These are phyloP conservation scores for Drepana arcuata DNA, from an alignment of 1,140 invertebrate species.

Conservation along the genomic window DNA sequence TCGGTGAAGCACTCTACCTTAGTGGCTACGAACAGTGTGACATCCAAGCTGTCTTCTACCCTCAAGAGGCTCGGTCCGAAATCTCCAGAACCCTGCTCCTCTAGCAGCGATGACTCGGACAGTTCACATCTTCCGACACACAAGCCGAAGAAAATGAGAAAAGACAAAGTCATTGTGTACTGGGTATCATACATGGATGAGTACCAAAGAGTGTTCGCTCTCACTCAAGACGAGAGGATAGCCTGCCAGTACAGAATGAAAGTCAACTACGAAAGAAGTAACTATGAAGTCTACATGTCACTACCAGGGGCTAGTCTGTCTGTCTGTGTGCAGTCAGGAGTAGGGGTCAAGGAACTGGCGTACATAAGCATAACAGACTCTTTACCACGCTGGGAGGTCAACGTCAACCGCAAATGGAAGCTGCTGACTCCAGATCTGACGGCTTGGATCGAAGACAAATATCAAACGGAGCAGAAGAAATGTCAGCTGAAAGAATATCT, in stretches of 20 bases:
- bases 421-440: constrained; percentile 82
- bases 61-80: constrained; percentile 62
- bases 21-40: constrained; percentile 57
- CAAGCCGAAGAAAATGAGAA: constrained; percentile 61
- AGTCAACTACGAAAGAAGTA: constrained; percentile 79
- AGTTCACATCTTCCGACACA: constrained; percentile 53
- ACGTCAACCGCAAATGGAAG: constrained; percentile 85
- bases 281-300: constrained; percentile 80
- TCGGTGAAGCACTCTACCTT: constrained; percentile 73
- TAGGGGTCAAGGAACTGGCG: constrained; percentile 74
- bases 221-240: constrained; percentile 85
- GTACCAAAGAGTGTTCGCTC: constrained; percentile 82
- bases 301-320: constrained; percentile 81
- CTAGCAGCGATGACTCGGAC: constrained; percentile 73
- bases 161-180: constrained; percentile 80
- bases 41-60: constrained; percentile 65
- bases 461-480: constrained; percentile 76
- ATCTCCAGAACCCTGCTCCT: constrained; percentile 56
- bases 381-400: constrained; percentile 86
- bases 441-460: constrained; percentile 88
- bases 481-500: constrained; percentile 84
- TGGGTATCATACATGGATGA: constrained; percentile 87
- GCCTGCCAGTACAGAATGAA: constrained; percentile 78
- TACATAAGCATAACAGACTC: constrained; percentile 78
- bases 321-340: constrained; percentile 64